Evolutionary conservation across 2,888 invertebrate species (phyloP), one percentile per base, ranked within the genome.

Genomic region (Dromius quadrimaculatus): DNA sequence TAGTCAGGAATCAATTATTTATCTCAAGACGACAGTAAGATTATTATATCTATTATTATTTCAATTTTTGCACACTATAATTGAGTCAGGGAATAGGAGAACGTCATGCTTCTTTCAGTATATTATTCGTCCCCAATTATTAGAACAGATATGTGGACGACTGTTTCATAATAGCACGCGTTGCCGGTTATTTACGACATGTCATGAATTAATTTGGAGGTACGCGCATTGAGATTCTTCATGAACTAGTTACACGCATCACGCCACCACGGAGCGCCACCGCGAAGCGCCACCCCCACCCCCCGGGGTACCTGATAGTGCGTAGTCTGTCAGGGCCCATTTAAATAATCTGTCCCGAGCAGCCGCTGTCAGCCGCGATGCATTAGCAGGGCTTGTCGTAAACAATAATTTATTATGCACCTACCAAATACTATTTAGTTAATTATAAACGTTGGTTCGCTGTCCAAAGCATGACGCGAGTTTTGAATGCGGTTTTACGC

Each of bases 391-490:
- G 75, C 74, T 76, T 78, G 79, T 78, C 79, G 78, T 76, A 77
- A 78, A 78, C 79, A 79, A 79, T 79, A 79, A 79, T 80, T 80
- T 80, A 80, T 79, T 78, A 78, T 78, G 74, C 77, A 80, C 79
- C 79, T 79, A 79, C 78, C 70, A 70, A 70, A 70, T 70, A 70
- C 36, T 70, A 70, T 70, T 70, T 70, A 70, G 70, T 70, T 70
- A 70, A 70, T 70, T 70, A 70, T 70, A 62, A 68, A 70, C 50
- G 62, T 23, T 45, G 62, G 45, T 50, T 19, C 22, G 50, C 68
- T 70, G 69, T 72, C 62, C 63, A 36, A 9, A 9, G 41, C 61
- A 71, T 19, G 13, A 50, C 36, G 47, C 36, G 61, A 28, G 47
- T 64, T 43, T 64, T 57, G 54, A 71, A 50, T 61, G 62, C 41